Percentiles rank a stretch among this genome's conserved stretches.
These are phyloP conservation scores for Cremastobaeus sp. DNA, from an alignment of 2,888 invertebrate species.

Conservation along the genomic window DNA sequence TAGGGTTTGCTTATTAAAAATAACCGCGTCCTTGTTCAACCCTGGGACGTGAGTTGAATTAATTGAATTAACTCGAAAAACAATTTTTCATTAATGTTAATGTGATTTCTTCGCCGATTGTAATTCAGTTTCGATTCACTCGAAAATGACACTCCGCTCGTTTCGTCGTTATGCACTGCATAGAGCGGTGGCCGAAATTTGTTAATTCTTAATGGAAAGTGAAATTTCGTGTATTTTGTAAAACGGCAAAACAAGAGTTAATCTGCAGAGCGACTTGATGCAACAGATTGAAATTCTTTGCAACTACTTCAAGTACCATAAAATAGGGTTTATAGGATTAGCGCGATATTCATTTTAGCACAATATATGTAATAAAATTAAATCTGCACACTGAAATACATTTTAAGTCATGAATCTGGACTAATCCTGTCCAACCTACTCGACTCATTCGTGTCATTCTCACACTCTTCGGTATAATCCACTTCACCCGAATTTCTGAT, in stretches of 20 bases:
- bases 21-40: no score
- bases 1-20: no score
- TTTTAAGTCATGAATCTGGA: slow-evolving; percentile 40
- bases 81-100: no score
- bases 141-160: no score
- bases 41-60: no score
- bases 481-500: slow-evolving; percentile 24
- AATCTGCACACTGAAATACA: slow-evolving; percentile 30
- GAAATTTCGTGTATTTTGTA: neutral
- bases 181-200: no score
- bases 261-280: slow-evolving; percentile 21
- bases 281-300: slow-evolving; percentile 50
- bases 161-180: no score
- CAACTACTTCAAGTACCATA: slow-evolving; percentile 42
- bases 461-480: slow-evolving; percentile 28
- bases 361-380: slow-evolving; percentile 50
- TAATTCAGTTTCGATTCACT: no score
- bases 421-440: slow-evolving; percentile 24
- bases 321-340: slow-evolving; percentile 49
- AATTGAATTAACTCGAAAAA: no score
- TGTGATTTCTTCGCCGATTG: no score
- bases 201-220: neutral
- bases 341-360: slow-evolving; percentile 42
- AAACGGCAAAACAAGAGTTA: slow-evolving; percentile 13
- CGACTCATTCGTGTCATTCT: slow-evolving; percentile 40